Conservation (phyloP, 92 coral and sea anemone genomes). For the Chrysogorgia sp. region DNA sequence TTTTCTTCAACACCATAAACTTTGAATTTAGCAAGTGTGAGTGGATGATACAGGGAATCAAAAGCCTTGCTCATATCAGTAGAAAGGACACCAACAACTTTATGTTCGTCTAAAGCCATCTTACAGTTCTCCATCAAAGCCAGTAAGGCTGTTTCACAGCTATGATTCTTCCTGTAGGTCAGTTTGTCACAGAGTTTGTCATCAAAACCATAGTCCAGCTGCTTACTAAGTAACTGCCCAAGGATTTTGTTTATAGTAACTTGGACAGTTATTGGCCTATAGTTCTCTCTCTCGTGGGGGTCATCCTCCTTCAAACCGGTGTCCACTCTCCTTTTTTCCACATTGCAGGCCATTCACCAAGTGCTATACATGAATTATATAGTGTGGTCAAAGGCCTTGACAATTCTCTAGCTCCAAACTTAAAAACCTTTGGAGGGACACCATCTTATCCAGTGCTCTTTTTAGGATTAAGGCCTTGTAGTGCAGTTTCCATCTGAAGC, state of each 20-base stretch:
- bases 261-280: constrained; percentile 40
- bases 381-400: constrained; percentile 1
- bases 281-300: constrained; percentile 38
- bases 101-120: constrained; percentile 34
- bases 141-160: constrained; percentile 31
- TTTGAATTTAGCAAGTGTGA: too few species aligned
- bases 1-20: too few species aligned
- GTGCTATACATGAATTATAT: background rate
- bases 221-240: constrained; percentile 28
- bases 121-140: constrained; percentile 25
- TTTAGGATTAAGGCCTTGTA: background rate
- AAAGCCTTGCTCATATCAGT: too few species aligned
- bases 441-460: background rate
- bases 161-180: constrained; percentile 27
- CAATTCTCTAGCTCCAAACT: background rate
- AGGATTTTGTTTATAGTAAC: constrained; percentile 9
- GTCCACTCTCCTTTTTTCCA: constrained; percentile 51
- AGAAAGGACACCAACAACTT: constrained; percentile 5
- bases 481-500: background rate
- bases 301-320: too few species aligned
- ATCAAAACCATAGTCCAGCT: background rate
- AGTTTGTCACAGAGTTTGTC: constrained; percentile 33
- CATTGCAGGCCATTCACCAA: constrained; percentile 21
- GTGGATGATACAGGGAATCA: too few species aligned
- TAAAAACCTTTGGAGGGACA: background rate